phyloP scores from a whole-genome alignment of 2,888 invertebrate genomes.

The Mongoloraphidia duomilia region DNA sequence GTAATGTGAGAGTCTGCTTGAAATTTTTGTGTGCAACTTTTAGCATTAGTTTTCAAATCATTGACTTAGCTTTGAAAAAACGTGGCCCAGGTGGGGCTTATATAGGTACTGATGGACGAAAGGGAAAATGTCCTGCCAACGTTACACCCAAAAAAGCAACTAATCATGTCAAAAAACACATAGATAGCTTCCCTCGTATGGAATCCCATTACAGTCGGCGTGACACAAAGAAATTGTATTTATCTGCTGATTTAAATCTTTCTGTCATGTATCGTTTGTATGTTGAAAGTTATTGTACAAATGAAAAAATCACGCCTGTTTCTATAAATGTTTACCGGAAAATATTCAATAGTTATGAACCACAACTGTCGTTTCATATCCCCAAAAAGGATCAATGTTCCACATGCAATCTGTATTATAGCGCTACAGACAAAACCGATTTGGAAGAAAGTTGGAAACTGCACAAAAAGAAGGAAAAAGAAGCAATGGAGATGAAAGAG shows the following conservation, averaged over 20 bases:
- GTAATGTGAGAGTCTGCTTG: too few relatives aligned
- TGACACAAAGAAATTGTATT: too few relatives aligned
- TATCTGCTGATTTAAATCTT: too few relatives aligned
- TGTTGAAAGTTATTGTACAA: background rate
- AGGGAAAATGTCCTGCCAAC: too few relatives aligned
- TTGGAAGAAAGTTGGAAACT: conserved; percentile 2
- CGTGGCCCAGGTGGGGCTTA: too few relatives aligned
- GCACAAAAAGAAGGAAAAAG: conserved; percentile 5
- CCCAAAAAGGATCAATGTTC: conserved; percentile 12
- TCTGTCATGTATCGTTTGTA: background rate
- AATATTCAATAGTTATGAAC: conserved; percentile 10
- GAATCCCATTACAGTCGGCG: too few relatives aligned
- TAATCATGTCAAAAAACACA: too few relatives aligned
- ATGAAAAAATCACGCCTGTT: conserved; percentile 4
- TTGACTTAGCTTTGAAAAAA: too few relatives aligned
- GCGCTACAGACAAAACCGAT: conserved; percentile 8
- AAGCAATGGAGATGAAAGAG: conserved; percentile 10
- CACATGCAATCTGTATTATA: conserved; percentile 10
- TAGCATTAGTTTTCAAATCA: background rate
- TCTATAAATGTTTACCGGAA: conserved; percentile 7
- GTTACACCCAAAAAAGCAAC: too few relatives aligned
- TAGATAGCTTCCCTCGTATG: too few relatives aligned
- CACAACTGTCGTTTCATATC: conserved; percentile 8
- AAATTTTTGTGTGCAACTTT: too few relatives aligned
- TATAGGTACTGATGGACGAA: too few relatives aligned